Evolutionary conservation across 2,888 invertebrate genomes (phyloP), one percentile per base, ranked within the genome.

Genomic region (Noctua pronuba): DNA sequence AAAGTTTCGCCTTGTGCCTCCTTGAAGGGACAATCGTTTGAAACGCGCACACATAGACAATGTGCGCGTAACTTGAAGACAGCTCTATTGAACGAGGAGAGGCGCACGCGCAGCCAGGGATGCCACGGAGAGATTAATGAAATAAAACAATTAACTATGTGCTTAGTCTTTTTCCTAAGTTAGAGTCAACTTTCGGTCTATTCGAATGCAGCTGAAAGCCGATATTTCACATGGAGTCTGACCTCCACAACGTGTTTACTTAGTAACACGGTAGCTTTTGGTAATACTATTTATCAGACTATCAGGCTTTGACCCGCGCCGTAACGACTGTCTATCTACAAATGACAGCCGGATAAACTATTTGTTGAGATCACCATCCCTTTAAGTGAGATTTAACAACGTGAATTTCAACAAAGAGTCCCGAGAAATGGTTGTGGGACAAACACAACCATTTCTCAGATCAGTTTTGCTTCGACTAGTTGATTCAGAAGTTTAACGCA

Each of bases 31-130:
- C 84, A 80, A 83, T 80, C 86, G 84, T 70, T 77, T 68, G 73
- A 81, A 79, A 82, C 73, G 72, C 74, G 78, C 87, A 77, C 49
- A 70, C 75, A 82, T 88, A 89, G 88, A 88, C 89, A 88, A 90
- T 88, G 76, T 82, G 73, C 85, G 82, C 85, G 90, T 85, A 89
- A 88, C 89, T 85, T 85, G 89, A 89, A 89, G 83, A 85, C 88
- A 60, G 65, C 85, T 82, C 89, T 90, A 89, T 89, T 85, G 79
- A 89, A 74, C 41, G 35, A 77, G 49, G 66, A 68, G 69, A 75
- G 77, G 80, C 84, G 84, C 87, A 73, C 84, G 87, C 84, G 79
- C 79, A 79, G n/a, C 6, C 64, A 88, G 76, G 88, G 88, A 46
- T 89, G 88, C 1, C 82, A 66, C 16, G 1, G 6, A 31, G 3